Evolutionary conservation across 2,797 vertebrate species (phyloP), one percentile per base, ranked within the genome.

Genomic region (Neosilurus mollespiculum): DNA sequence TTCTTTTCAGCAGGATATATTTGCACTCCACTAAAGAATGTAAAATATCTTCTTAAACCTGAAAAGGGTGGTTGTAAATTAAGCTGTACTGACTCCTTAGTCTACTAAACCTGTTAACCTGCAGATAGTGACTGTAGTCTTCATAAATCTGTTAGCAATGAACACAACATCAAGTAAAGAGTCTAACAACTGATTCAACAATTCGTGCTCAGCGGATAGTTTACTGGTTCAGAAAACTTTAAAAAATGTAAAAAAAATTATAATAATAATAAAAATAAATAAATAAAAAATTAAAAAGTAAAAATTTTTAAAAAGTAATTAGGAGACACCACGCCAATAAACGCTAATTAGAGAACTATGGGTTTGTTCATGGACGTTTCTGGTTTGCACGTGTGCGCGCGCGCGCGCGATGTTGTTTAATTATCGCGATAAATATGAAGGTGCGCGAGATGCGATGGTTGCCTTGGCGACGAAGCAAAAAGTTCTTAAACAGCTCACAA

Each of bases 1-100:
- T 84, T 87, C 80, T 76, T 85, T 83, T 81, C 82, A 85, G 78
- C 43, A 26, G 30, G 58, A 80, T 65, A 78, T 81, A 76, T 83
- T 84, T 65, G 62, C 70, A 37, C 24, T 66, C 43, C 34, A 22
- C 20, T 58, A 72, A 64, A 69, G 59, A 70, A 59, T 56, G 64
- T 26, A 58, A 76, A 56, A 37, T 78, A 72, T 79, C 34, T 78
- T n/a, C 59, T 53, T 4, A 62, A 78, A 76, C 5, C 80, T 43
- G 70, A 34, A 65, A 56, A 24, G 16, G 66, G 51, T 16, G 49
- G 72, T 43, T 37, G 53, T 76, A 78, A 53, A 65, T 82, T 69
- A 56, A 65, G 22, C 26, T 71, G 26, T 20, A 59, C 56, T 14
- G 67, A 26, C 76, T 26, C 4, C 15, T 9, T 20, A 22, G 77